Percentiles rank a stretch among this genome's conserved stretches.
phyloP scores from a whole-genome alignment of 2,113 vertebrate genomes.

The Balaeniceps rex region DNA sequence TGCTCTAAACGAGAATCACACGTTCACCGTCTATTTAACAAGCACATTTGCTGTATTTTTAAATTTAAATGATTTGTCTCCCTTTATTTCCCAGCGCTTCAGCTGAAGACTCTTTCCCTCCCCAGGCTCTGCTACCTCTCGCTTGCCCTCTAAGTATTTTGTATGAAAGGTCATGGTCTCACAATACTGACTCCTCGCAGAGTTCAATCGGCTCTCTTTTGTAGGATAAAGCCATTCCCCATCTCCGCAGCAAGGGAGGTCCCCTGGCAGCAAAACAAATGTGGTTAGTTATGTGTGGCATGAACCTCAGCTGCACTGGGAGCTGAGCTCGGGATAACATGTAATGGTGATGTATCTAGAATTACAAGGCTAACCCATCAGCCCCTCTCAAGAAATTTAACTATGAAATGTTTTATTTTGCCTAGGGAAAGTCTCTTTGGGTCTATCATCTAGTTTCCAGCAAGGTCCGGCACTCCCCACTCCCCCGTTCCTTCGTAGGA shows the following conservation, averaged over 20 bases:
- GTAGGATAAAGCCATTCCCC: slow-evolving; percentile 31
- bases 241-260: neutral
- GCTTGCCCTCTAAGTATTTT: neutral
- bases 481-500: neutral
- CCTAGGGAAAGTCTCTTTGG: neutral
- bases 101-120: neutral
- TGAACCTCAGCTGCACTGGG: slow-evolving; percentile 44
- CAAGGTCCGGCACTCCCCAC: neutral
- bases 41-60: neutral
- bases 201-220: slow-evolving; percentile 16
- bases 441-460: neutral
- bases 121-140: neutral
- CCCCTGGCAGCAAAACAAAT: slow-evolving; percentile 60
- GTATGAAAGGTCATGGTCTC: slow-evolving; percentile 32
- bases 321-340: neutral
- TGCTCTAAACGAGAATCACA: neutral
- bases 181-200: slow-evolving; percentile 9
- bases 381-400: slow-evolving; percentile 30
- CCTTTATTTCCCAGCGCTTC: slow-evolving; percentile 4
- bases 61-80: slow-evolving; percentile 17
- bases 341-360: slow-evolving; percentile 3
- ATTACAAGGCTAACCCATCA: slow-evolving; percentile 24
- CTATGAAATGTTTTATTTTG: slow-evolving; percentile 44
- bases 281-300: slow-evolving; percentile 58
- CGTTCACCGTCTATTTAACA: neutral